Evolutionary conservation across 2,797 vertebrate genomes (phyloP).

Genomic region (Gymnocypris eckloni): DNA sequence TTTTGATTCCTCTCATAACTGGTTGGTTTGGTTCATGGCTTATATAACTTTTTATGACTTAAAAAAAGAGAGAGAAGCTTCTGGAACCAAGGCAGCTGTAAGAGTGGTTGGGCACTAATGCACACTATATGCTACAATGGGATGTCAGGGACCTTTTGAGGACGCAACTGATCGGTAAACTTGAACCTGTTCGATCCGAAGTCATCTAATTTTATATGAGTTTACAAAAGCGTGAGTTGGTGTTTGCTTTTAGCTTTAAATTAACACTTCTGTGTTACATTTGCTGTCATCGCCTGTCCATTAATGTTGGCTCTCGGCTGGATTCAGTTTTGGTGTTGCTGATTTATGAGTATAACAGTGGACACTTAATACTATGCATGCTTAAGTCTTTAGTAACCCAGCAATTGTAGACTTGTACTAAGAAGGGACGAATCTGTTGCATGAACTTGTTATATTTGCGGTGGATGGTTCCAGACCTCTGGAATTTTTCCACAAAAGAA

Average conservation of each 20-base stretch:
- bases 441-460: slow-evolving; percentile 70
- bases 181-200: not conserved
- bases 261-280: not conserved
- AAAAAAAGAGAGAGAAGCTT: not conserved
- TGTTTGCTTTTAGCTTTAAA: not conserved
- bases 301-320: not conserved
- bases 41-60: not conserved
- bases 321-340: not conserved
- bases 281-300: not conserved
- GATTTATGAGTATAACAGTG: not conserved
- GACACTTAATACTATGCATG: not conserved
- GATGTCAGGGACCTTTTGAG: not conserved
- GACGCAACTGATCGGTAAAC: not conserved
- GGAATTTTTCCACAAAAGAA: slow-evolving; percentile 62
- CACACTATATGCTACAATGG: not conserved
- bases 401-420: slow-evolving; percentile 9
- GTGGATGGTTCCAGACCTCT: slow-evolving; percentile 65
- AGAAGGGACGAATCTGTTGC: slow-evolving; percentile 62
- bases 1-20: not conserved
- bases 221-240: not conserved
- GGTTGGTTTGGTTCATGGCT: not conserved
- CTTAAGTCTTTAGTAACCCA: not conserved
- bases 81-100: not conserved
- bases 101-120: not conserved
- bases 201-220: not conserved